Evolutionary conservation across 1,140 invertebrate genomes (phyloP).

Genomic region (Hylyphantes graminicola): DNA sequence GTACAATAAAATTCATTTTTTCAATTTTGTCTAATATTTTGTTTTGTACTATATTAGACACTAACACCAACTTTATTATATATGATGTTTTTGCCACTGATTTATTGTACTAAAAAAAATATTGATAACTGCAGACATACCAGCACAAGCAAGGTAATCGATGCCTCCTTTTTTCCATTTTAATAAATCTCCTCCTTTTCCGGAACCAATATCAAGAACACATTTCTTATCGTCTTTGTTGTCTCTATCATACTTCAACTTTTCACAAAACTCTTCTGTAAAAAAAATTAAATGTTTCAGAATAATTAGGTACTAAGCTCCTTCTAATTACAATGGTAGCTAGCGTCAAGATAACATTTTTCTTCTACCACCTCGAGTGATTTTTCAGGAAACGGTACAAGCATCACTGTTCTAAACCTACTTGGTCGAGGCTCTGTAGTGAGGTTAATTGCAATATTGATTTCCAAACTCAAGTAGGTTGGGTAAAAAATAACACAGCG

Average conservation of each 20-base stretch:
- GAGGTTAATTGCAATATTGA: no score
- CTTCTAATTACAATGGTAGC: no score
- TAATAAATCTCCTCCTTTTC: conserved; percentile 96
- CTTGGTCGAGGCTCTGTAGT: no score
- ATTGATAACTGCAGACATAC: conserved; percentile 63
- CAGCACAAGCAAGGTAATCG: conserved; percentile 86
- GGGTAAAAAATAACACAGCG: no score
- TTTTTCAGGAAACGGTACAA: no score
- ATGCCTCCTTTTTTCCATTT: conserved; percentile 93
- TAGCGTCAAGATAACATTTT: no score
- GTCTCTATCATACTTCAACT: conserved; percentile 74
- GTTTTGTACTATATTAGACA: not conserved
- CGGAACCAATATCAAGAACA: conserved; percentile 77
- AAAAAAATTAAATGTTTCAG: not conserved
- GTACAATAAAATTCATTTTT: not conserved
- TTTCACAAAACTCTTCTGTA: conserved; percentile 66
- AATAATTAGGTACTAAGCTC: not conserved
- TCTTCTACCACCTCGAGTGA: no score
- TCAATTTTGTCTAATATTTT: not conserved
- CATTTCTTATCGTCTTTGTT: conserved; percentile 69
- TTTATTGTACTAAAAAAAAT: not conserved
- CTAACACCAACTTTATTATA: not conserved
- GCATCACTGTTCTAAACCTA: no score
- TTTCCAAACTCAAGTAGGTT: no score
- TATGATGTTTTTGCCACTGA: no score